Evolutionary conservation across 2,888 invertebrate genomes (phyloP).

Genomic region (Eueremaeus valkanovi): DNA sequence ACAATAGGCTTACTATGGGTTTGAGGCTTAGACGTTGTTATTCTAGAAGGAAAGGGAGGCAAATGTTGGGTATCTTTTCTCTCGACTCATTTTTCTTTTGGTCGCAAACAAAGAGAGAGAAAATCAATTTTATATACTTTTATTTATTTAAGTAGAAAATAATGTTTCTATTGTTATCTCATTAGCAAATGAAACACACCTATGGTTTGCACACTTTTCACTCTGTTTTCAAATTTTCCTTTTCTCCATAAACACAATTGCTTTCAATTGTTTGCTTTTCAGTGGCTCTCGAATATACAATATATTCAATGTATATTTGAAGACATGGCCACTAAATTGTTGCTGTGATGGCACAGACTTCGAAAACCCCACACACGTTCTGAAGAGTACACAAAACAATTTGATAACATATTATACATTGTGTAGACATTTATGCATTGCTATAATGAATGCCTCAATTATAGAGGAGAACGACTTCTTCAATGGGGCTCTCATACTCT

Average conservation of each 20-base stretch:
- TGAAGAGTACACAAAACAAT: background rate
- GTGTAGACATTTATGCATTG: constrained; percentile 23
- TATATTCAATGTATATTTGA: background rate
- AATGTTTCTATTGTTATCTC: background rate
- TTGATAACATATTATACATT: background rate
- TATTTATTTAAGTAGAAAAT: background rate
- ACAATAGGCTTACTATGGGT: background rate
- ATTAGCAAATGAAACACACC: constrained; percentile 14
- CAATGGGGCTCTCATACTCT: background rate
- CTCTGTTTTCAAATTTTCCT: too few species aligned
- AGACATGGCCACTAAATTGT: background rate
- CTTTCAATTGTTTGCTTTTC: constrained; percentile 4
- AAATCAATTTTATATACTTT: background rate
- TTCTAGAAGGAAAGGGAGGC: background rate
- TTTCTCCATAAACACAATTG: background rate
- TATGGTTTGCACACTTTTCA: background rate
- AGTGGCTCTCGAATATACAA: background rate
- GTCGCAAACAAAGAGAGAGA: background rate
- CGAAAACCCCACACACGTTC: constrained; percentile 17
- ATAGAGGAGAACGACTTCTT: background rate
- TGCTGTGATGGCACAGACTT: background rate
- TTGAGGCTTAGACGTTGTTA: background rate
- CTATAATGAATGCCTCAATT: constrained; percentile 6
- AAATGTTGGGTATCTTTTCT: background rate
- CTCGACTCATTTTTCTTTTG: background rate